Conservation (phyloP, 2,888 invertebrate genomes). For the Apocheima hispidaria region DNA sequence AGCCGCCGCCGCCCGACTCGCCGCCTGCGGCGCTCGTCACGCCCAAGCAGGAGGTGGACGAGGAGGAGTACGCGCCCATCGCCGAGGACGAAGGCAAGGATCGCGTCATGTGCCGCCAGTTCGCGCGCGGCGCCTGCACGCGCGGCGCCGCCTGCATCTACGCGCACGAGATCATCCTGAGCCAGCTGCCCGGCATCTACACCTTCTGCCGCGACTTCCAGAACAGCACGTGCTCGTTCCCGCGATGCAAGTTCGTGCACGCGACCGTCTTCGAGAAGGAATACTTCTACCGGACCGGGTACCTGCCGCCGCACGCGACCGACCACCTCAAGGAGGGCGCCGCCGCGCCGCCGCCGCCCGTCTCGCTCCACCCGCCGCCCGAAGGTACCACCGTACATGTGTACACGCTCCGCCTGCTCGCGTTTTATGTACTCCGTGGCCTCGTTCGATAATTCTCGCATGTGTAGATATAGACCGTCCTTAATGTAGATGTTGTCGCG, state of each 20-base stretch:
- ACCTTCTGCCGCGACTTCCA: conserved; percentile 73
- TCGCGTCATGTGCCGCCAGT: conserved; percentile 66
- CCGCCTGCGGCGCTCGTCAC: conserved; percentile 63
- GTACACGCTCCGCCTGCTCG: no score
- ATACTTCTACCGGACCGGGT: conserved; percentile 63
- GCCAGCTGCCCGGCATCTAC: conserved; percentile 62
- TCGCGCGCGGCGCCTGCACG: conserved; percentile 64
- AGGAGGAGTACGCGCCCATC: conserved; percentile 47
- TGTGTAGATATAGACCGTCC: not conserved
- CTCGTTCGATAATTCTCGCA: no score
- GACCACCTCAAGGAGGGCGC: conserved; percentile 57
- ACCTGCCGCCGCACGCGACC: conserved; percentile 61
- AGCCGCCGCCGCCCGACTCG: conserved; percentile 59
- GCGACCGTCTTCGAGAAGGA: conserved; percentile 72
- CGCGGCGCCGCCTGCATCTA: conserved; percentile 63
- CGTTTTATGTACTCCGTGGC: no score
- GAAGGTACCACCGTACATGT: no score
- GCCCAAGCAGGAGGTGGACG: conserved; percentile 58
- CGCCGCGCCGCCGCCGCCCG: conserved; percentile 33
- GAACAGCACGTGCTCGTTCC: conserved; percentile 59
- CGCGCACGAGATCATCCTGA: conserved; percentile 62
- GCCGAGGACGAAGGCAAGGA: conserved; percentile 39
- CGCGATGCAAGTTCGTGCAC: conserved; percentile 70
- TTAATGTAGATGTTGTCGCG: not conserved
- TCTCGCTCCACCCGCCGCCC: conserved; percentile 20